Evolutionary conservation across 2,113 vertebrate species (phyloP).

Genomic region (Trinectes maculatus): DNA sequence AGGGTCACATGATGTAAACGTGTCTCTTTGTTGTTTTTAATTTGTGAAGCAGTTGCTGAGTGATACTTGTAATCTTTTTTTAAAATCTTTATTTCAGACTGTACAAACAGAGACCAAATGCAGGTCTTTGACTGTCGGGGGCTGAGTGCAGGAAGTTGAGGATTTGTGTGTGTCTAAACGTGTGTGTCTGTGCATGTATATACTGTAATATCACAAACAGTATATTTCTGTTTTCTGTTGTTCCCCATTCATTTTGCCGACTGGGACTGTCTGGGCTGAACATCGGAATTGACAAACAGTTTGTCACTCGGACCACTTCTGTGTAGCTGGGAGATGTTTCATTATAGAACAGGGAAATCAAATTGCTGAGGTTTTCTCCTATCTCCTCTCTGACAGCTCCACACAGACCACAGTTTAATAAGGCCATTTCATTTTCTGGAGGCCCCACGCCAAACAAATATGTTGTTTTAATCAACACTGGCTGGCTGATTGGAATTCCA

Average conservation of each 20-base stretch:
- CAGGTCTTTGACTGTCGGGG: not conserved
- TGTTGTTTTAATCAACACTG: conserved; percentile 57
- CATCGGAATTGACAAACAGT: conserved; percentile 43
- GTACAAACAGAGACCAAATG: not conserved
- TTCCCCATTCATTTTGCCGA: conserved; percentile 6
- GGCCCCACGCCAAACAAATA: conserved; percentile 50
- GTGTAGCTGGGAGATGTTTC: conserved; percentile 39
- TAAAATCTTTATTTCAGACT: not conserved
- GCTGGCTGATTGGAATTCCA: conserved; percentile 41
- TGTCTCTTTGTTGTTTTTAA: conserved; percentile 5
- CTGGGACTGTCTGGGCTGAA: conserved; percentile 15
- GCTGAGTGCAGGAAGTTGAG: not conserved
- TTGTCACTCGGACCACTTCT: conserved; percentile 37
- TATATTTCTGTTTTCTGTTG: conserved; percentile 3
- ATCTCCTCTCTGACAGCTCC: conserved; percentile 41
- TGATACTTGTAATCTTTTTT: not conserved
- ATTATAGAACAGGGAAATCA: conserved; percentile 45
- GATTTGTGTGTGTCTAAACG: too few species aligned
- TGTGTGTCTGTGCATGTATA: too few species aligned
- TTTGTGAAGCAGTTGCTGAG: not conserved
- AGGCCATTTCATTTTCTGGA: conserved; percentile 65
- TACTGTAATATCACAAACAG: not conserved
- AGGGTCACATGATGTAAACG: not conserved
- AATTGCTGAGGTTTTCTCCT: conserved; percentile 21
- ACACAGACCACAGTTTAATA: conserved; percentile 57